Conservation (phyloP, 2,888 invertebrate species). For the Phalangium opilio region DNA sequence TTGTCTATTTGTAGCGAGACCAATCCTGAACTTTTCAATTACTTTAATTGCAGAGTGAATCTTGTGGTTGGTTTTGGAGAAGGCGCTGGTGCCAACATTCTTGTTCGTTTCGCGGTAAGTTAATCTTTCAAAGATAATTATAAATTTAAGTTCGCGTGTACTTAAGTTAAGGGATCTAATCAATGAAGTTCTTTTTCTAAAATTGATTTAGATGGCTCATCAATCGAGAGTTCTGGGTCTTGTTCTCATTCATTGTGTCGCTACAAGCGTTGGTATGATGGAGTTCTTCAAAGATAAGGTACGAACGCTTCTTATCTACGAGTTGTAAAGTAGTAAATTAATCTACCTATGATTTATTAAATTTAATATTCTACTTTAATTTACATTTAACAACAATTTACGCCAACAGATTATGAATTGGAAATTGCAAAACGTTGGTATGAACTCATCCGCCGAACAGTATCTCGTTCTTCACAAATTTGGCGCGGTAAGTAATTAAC, state of each 20-base stretch:
- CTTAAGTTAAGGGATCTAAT: too few relatives aligned
- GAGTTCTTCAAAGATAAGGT: slow-evolving; percentile 71
- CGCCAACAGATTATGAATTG: slow-evolving; percentile 61
- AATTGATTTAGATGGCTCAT: slow-evolving; percentile 44
- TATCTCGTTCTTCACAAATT: slow-evolving; percentile 79
- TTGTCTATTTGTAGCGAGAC: background rate
- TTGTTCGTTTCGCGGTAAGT: slow-evolving; percentile 57
- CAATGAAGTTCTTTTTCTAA: background rate
- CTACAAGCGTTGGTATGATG: slow-evolving; percentile 65
- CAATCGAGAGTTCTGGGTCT: slow-evolving; percentile 61
- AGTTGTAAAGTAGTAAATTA: too few relatives aligned
- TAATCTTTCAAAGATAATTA: background rate
- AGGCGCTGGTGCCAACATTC: slow-evolving; percentile 72
- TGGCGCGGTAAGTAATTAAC: slow-evolving; percentile 60
- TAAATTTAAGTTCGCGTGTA: too few relatives aligned
- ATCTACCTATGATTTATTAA: too few relatives aligned
- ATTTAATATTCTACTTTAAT: too few relatives aligned
- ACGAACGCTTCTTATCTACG: too few relatives aligned
- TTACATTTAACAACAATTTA: too few relatives aligned
- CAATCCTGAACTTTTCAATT: background rate
- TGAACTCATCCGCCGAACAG: slow-evolving; percentile 72
- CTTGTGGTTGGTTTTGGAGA: slow-evolving; percentile 72
- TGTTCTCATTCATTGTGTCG: slow-evolving; percentile 71
- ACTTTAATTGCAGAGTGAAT: slow-evolving; percentile 40
- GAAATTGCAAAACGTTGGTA: slow-evolving; percentile 56